phyloP scores from a whole-genome alignment of 2,113 vertebrate species.

The Mirounga angustirostris region DNA sequence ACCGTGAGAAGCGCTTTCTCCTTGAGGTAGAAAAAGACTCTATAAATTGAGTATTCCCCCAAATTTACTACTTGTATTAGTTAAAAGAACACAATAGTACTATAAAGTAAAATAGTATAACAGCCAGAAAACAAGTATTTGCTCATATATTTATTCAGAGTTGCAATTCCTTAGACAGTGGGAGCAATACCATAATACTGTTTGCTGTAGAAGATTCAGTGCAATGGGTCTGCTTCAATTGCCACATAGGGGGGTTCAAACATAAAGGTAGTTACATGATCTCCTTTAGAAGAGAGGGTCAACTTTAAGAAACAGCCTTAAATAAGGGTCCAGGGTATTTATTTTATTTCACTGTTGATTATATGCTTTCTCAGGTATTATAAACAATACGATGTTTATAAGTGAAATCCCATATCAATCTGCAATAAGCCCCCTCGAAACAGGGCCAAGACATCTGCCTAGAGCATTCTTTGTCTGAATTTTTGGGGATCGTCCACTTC shows the following conservation, averaged over 20 bases:
- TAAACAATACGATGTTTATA: background rate
- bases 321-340: background rate
- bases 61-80: background rate
- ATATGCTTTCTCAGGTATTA: background rate
- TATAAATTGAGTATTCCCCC: background rate
- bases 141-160: background rate
- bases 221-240: background rate
- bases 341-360: background rate
- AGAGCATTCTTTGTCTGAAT: background rate
- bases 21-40: background rate
- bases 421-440: background rate
- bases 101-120: background rate
- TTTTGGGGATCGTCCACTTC: background rate
- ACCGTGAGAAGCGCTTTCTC: background rate
- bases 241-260: background rate
- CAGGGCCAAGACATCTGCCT: background rate
- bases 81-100: background rate
- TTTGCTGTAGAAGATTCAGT: background rate
- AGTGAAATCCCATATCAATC: background rate
- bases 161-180: background rate
- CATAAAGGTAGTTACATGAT: background rate
- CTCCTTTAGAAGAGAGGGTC: background rate
- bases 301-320: background rate
- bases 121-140: background rate
- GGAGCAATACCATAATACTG: background rate